Evolutionary conservation across 2,888 invertebrate species (phyloP).

Genomic region (Pycnomerus fuliginosus): DNA sequence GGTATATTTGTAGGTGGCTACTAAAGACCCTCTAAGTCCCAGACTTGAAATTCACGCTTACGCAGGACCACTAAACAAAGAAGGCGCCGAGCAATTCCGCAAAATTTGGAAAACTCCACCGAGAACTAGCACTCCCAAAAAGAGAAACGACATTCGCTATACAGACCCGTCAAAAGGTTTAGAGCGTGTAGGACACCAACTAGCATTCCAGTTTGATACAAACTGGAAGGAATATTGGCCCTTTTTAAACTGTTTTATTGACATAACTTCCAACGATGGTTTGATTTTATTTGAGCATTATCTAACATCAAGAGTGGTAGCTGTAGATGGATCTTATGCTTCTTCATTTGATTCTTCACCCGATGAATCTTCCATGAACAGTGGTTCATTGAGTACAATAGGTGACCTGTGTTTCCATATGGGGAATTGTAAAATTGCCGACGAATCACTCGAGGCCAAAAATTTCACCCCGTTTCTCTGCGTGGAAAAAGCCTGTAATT

Average conservation of each 20-base stretch:
- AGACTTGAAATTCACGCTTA: conserved; percentile 78
- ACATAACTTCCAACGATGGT: conserved; percentile 74
- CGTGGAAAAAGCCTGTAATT: conserved; percentile 63
- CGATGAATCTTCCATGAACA: background rate
- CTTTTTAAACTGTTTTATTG: conserved; percentile 79
- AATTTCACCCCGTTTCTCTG: conserved; percentile 54
- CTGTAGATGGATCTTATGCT: conserved; percentile 20
- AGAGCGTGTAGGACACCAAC: conserved; percentile 76
- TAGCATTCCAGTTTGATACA: conserved; percentile 71
- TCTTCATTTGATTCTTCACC: conserved; percentile 4
- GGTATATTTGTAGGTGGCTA: conserved; percentile 61
- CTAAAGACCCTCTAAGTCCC: conserved; percentile 66
- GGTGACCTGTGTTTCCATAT: conserved; percentile 62
- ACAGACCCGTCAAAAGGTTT: conserved; percentile 82
- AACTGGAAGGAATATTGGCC: conserved; percentile 94
- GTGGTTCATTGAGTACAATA: conserved; percentile 54
- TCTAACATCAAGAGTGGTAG: conserved; percentile 52
- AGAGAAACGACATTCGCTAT: conserved; percentile 30
- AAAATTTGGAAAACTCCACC: conserved; percentile 85
- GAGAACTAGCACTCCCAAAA: conserved; percentile 42
- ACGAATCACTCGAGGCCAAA: conserved; percentile 14
- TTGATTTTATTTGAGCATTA: conserved; percentile 73
- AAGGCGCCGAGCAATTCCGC: conserved; percentile 69
- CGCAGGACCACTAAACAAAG: conserved; percentile 88
- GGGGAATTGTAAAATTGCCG: conserved; percentile 57